A percentile compares a stretch with the other conserved stretches of the same genome.
phyloP scores from a whole-genome alignment of 2,888 invertebrate species.

The Rapana venosa region DNA sequence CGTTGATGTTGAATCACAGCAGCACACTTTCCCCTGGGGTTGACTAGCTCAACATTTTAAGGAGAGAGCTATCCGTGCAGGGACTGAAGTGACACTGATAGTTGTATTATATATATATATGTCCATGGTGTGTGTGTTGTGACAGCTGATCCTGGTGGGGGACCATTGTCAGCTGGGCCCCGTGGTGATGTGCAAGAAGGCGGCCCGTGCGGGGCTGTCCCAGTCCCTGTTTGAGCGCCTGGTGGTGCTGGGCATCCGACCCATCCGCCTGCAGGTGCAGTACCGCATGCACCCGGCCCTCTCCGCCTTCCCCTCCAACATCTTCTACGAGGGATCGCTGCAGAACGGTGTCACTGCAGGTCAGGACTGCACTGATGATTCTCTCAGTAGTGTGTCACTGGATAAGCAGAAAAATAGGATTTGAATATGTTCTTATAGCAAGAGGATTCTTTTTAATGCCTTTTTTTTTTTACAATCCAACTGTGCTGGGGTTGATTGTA shows the following conservation, averaged over 20 bases:
- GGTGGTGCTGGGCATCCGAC: conserved; percentile 97
- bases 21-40: no score
- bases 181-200: conserved; percentile 99
- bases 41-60: no score
- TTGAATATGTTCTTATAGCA: no score
- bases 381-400: no score
- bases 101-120: background rate
- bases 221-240: conserved; percentile 98
- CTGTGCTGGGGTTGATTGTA: no score
- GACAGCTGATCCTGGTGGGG: conserved; percentile 92
- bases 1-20: no score
- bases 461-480: no score
- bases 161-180: conserved; percentile 99
- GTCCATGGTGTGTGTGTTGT: conserved; percentile 24
- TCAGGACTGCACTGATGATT: background rate
- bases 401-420: no score
- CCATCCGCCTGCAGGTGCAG: conserved; percentile 95
- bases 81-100: no score
- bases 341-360: conserved; percentile 98
- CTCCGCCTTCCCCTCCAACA: conserved; percentile 98
- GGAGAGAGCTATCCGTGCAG: no score
- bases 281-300: conserved; percentile 99
- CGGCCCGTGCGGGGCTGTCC: conserved; percentile 96
- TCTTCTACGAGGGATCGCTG: conserved; percentile 98
- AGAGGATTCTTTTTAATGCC: no score